Percentiles rank a stretch among this genome's conserved stretches.
phyloP scores from a whole-genome alignment of 2,888 invertebrate species.

The Silvanus unidentatus region DNA sequence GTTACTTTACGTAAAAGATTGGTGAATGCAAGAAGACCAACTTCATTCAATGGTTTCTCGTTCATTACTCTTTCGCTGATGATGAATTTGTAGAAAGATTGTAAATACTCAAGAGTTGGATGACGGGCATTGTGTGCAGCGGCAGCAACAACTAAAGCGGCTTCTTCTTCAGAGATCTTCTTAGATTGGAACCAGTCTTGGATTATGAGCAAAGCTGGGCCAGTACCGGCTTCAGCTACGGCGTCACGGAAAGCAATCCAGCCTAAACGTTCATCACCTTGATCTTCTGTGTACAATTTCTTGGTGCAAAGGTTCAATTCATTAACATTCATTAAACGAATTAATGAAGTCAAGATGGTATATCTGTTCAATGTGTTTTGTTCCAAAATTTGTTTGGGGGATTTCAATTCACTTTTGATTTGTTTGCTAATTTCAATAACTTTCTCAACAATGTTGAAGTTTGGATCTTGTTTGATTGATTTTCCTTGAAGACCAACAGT shows the following conservation, averaged over 20 bases:
- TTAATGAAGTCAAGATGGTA: constrained; percentile 52
- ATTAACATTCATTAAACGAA: constrained; percentile 56
- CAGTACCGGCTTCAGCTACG: constrained; percentile 61
- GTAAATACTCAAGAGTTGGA: constrained; percentile 60
- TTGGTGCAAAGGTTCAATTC: constrained; percentile 54
- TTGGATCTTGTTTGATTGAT: constrained; percentile 36
- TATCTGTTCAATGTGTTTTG: constrained; percentile 59
- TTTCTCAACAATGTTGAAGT: constrained; percentile 29
- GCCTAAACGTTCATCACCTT: constrained; percentile 43
- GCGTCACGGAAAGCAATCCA: constrained; percentile 65
- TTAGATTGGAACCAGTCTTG: constrained; percentile 54
- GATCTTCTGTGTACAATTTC: constrained; percentile 47
- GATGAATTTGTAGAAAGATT: constrained; percentile 54
- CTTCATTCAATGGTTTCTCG: constrained; percentile 50
- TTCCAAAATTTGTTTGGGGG: constrained; percentile 53
- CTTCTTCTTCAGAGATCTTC: constrained; percentile 51
- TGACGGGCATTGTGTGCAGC: constrained; percentile 52
- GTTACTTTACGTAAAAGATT: constrained; percentile 57
- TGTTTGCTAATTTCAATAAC: constrained; percentile 47
- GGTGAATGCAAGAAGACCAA: constrained; percentile 56
- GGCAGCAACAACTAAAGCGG: constrained; percentile 53
- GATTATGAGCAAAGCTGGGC: constrained; percentile 58
- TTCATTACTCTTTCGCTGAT: constrained; percentile 51
- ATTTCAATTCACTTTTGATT: constrained; percentile 56
- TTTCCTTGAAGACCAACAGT: constrained; percentile 49